Evolutionary conservation across 2,888 invertebrate species (phyloP), one percentile per base, ranked within the genome.

Genomic region (Eilema sororculum): DNA sequence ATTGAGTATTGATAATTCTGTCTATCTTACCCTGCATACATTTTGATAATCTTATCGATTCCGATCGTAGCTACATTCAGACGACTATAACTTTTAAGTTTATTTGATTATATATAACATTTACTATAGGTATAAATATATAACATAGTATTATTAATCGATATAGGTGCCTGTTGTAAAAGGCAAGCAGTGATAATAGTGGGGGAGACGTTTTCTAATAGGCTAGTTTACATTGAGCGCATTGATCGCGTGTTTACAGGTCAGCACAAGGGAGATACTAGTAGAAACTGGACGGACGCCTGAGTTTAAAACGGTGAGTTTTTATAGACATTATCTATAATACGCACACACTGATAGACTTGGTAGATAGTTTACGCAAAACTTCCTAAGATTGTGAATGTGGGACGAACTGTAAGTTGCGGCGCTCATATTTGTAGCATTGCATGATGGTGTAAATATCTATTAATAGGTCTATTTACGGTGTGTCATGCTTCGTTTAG

Each of bases 191-290:
- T 74, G 71, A 79, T 80, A 77, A 85, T 84, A 86, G 87, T 85
- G 86, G 28, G 87, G 87, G 86, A 85, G 83, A 84, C 86, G 87
- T 87, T 88, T 86, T 86, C 84, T 84, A 88, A 87, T 86, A 87
- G 86, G 85, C 86, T 87, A 85, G 87, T 88, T 90, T 90, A 89
- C 89, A 92, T 89, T 91, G 89, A 91, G 91, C 89, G 89, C 90
- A 91, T 90, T 93, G 90, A 92, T 93, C 89, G 92, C 92, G 90
- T 94, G 91, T 93, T 94, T 90, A 88, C 94, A 95, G 95, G 95
- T 95, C 91, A 94, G 89, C 91, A 91, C 93, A 87, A 93, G 93
- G 91, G 94, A 91, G 92, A 93, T 94, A 89, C 91, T 94, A 84
- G 89, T 94, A 90, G 92, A 95, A 91, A 91, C 93, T 88, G 93